Conservation (phyloP, 2,888 invertebrate genomes). For the Ellobium chinense region DNA sequence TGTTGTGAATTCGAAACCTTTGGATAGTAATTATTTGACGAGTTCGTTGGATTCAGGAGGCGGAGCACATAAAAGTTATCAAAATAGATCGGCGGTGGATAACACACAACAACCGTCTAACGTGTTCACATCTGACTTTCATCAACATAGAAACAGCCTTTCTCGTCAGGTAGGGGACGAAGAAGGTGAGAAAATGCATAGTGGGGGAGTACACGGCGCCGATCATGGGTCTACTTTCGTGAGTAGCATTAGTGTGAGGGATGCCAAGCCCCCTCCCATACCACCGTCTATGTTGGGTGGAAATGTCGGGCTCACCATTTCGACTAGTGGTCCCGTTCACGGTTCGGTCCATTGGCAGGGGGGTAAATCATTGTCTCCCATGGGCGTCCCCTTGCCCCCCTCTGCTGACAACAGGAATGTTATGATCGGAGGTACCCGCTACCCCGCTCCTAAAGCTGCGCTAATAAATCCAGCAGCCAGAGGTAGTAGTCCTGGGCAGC, state of each 20-base stretch:
- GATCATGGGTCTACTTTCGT: conserved; percentile 47
- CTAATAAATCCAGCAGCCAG: conserved; percentile 42
- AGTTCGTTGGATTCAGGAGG: conserved; percentile 38
- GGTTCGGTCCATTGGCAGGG: conserved; percentile 42
- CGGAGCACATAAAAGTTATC: conserved; percentile 49
- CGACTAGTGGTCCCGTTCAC: conserved; percentile 21
- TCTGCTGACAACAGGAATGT: conserved; percentile 55
- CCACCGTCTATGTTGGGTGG: conserved; percentile 48
- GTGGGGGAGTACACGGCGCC: conserved; percentile 39
- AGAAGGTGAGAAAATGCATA: conserved; percentile 49
- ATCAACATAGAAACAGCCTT: conserved; percentile 43
- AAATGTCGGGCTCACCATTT: conserved; percentile 27
- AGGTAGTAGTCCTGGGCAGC: conserved; percentile 19
- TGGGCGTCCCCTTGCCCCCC: not conserved
- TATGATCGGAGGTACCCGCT: conserved; percentile 60
- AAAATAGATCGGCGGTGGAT: conserved; percentile 48
- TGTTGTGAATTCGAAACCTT: conserved; percentile 30
- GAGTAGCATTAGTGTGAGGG: conserved; percentile 46
- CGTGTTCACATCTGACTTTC: conserved; percentile 49
- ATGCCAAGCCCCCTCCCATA: conserved; percentile 51
- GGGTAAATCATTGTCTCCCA: conserved; percentile 34
- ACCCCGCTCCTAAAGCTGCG: conserved; percentile 58
- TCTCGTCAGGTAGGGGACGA: conserved; percentile 27
- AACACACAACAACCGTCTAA: conserved; percentile 50
- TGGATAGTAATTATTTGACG: not conserved